Conservation (phyloP, 2,888 invertebrate genomes). For the Epirrita christyi region DNA sequence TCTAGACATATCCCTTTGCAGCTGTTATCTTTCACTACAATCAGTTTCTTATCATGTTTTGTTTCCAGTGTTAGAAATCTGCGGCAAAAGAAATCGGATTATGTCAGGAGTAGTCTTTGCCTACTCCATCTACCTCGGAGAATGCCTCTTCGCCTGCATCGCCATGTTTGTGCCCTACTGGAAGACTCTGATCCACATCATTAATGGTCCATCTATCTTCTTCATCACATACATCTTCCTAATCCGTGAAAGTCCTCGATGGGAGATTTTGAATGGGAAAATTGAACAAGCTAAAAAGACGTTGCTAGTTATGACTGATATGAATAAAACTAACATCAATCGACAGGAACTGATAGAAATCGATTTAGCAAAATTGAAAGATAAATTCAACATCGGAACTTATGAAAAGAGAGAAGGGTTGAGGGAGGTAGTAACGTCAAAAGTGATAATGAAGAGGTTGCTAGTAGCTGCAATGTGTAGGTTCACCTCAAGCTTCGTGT, state of each 20-base stretch:
- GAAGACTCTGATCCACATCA: conserved; percentile 64
- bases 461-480: conserved; percentile 53
- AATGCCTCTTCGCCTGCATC: conserved; percentile 61
- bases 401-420: conserved; percentile 57
- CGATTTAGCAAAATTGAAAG: conserved; percentile 53
- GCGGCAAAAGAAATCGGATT: conserved; percentile 57
- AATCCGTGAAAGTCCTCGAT: conserved; percentile 67
- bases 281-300: conserved; percentile 58
- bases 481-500: conserved; percentile 67
- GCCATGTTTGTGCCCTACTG: conserved; percentile 68
- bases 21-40: no score
- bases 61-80: conserved; percentile 67
- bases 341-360: conserved; percentile 53
- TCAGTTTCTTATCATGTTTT: no score
- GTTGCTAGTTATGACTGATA: conserved; percentile 53
- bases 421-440: conserved; percentile 56
- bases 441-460: conserved; percentile 59
- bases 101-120: conserved; percentile 64
- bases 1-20: no score
- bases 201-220: conserved; percentile 62
- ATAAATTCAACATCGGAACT: conserved; percentile 58
- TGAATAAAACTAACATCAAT: conserved; percentile 61
- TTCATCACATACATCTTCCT: conserved; percentile 56
- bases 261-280: conserved; percentile 68
- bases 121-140: conserved; percentile 66